phyloP scores from a whole-genome alignment of 2,888 invertebrate genomes.

The Chloroclysta siterata region DNA sequence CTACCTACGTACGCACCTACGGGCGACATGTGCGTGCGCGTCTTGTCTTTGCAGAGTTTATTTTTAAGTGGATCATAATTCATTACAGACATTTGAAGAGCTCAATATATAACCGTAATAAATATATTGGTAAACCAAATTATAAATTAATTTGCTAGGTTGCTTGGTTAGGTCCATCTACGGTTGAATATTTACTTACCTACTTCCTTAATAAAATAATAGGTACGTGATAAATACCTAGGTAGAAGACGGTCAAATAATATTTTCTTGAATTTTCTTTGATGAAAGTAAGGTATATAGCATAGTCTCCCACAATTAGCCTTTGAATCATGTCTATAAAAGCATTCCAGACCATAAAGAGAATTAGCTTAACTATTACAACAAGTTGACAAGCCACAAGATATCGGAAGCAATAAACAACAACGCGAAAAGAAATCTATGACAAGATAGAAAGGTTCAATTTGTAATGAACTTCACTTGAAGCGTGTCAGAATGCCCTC shows the following conservation, averaged over 20 bases:
- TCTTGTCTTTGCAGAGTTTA: neutral
- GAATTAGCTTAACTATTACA: neutral
- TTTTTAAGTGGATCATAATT: conserved; percentile 12
- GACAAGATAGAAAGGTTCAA: neutral
- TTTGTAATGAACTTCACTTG: neutral
- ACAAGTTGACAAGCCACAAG: neutral
- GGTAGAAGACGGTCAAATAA: too few relatives aligned
- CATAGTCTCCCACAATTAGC: conserved; percentile 27
- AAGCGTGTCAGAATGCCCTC: conserved; percentile 23
- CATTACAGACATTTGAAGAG: neutral
- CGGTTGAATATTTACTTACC: too few relatives aligned
- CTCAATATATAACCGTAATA: too few relatives aligned
- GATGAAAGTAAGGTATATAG: conserved; percentile 6
- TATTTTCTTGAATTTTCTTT: neutral
- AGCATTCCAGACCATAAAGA: conserved; percentile 25
- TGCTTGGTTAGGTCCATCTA: too few relatives aligned
- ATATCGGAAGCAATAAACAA: conserved; percentile 18
- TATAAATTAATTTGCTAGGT: too few relatives aligned
- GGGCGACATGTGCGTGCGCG: neutral
- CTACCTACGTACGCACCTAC: too few relatives aligned
- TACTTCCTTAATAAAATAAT: too few relatives aligned
- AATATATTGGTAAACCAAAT: too few relatives aligned
- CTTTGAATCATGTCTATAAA: conserved; percentile 6
- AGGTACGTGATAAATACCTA: too few relatives aligned
- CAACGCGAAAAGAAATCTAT: conserved; percentile 16